Conservation (phyloP, 2,888 invertebrate species). For the Epistrophe eligans region DNA sequence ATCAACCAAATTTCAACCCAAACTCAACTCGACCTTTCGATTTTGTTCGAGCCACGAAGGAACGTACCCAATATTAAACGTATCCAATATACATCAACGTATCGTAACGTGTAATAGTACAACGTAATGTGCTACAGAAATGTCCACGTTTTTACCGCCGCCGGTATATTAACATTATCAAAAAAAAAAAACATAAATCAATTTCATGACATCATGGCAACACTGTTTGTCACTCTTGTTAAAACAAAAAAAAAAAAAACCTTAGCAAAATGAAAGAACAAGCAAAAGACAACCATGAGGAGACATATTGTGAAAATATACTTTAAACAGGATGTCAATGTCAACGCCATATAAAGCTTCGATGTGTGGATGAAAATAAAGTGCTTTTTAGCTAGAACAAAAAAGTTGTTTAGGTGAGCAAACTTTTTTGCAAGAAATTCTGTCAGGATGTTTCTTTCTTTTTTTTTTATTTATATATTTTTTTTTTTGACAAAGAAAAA, state of each 20-base stretch:
- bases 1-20: too few relatives aligned
- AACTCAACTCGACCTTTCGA: too few relatives aligned
- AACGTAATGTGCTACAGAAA: too few relatives aligned
- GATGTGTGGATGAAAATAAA: slow-evolving; percentile 48
- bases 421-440: slow-evolving; percentile 9
- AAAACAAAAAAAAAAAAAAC: not conserved
- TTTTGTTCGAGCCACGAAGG: too few relatives aligned
- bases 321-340: slow-evolving; percentile 49
- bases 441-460: slow-evolving; percentile 25
- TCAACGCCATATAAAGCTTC: slow-evolving; percentile 32
- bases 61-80: too few relatives aligned
- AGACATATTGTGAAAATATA: slow-evolving; percentile 65
- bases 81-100: too few relatives aligned
- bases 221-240: not conserved
- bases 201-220: not conserved
- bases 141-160: too few relatives aligned
- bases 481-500: slow-evolving; percentile 30
- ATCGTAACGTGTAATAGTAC: too few relatives aligned
- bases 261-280: not conserved
- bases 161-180: too few relatives aligned
- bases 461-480: not conserved
- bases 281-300: slow-evolving; percentile 37
- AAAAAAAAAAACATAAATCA: too few relatives aligned
- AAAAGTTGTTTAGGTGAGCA: slow-evolving; percentile 27
- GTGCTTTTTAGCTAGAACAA: slow-evolving; percentile 24